Evolutionary conservation across 2,888 invertebrate species (phyloP).

Genomic region (Anarsia innoxiella): DNA sequence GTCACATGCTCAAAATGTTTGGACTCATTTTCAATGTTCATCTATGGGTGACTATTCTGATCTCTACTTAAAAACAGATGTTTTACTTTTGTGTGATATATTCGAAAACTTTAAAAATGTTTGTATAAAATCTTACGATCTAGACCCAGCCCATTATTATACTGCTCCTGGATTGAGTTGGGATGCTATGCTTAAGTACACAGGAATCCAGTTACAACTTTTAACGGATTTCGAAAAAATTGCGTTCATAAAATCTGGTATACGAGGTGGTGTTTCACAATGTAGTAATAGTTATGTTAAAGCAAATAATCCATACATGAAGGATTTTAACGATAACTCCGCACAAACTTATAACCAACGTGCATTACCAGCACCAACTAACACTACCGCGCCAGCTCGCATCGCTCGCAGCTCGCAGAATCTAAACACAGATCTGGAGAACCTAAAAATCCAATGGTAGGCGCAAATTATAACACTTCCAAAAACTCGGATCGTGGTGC

Average conservation of each 20-base stretch:
- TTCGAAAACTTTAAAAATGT: constrained; percentile 35
- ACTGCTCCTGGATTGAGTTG: constrained; percentile 24
- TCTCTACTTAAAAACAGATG: constrained; percentile 31
- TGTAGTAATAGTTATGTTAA: constrained; percentile 25
- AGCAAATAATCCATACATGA: constrained; percentile 32
- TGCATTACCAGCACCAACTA: not conserved
- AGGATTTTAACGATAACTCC: not conserved
- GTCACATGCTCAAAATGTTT: constrained; percentile 25
- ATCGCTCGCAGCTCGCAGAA: too few species aligned
- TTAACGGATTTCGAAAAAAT: constrained; percentile 19
- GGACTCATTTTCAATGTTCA: constrained; percentile 23
- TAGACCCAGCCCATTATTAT: constrained; percentile 23
- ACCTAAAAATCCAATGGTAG: not conserved
- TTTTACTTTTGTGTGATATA: constrained; percentile 29
- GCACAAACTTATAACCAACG: not conserved
- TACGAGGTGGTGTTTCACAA: constrained; percentile 21
- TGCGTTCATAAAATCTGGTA: constrained; percentile 18
- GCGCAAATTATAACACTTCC: not conserved
- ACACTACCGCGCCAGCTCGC: not conserved
- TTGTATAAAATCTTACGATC: constrained; percentile 23
- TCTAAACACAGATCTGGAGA: constrained; percentile 17
- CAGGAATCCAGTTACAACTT: constrained; percentile 18
- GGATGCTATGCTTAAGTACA: constrained; percentile 24
- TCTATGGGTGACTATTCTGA: constrained; percentile 29
- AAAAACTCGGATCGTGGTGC: too few species aligned